Percentiles rank a stretch among this genome's conserved stretches.
Evolutionary conservation across 2,888 invertebrate species (phyloP).

Genomic region (Pandemis corylana): DNA sequence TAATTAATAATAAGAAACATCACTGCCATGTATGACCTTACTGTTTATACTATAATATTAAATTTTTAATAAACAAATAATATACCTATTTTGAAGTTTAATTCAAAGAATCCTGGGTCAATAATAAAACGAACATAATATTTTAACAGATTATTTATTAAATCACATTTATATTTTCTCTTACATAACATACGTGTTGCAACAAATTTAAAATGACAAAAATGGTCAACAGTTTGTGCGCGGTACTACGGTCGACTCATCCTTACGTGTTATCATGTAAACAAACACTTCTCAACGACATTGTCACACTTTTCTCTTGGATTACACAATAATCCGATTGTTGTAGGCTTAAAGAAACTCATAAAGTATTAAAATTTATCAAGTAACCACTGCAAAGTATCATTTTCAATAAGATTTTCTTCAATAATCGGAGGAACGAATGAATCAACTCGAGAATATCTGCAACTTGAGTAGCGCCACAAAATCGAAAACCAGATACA

Average conservation of each 20-base stretch:
- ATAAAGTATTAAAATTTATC: too few species aligned
- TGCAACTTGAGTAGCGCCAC: too few species aligned
- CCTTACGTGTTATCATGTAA: too few species aligned
- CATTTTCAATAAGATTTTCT: too few species aligned
- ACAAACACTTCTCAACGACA: too few species aligned
- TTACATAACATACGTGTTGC: conserved; percentile 16
- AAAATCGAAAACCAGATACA: too few species aligned
- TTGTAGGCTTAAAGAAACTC: too few species aligned
- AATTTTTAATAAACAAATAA: conserved; percentile 80
- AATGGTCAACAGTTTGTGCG: conserved; percentile 25
- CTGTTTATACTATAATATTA: conserved; percentile 83
- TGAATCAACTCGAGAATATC: too few species aligned
- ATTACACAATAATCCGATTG: too few species aligned
- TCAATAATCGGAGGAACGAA: too few species aligned
- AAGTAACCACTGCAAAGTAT: too few species aligned
- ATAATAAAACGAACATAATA: conserved; percentile 39
- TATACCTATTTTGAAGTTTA: conserved; percentile 49
- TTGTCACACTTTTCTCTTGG: too few species aligned
- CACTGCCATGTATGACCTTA: conserved; percentile 85
- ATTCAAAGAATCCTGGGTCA: conserved; percentile 6
- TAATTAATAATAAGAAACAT: conserved; percentile 76
- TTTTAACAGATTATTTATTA: conserved; percentile 57
- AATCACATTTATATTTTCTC: conserved; percentile 54
- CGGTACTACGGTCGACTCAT: background rate
- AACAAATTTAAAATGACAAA: conserved; percentile 6